A percentile compares a stretch with the other conserved stretches of the same genome.
Conservation (phyloP, 2,797 vertebrate genomes). For the Neosilurus hyrtlii region DNA sequence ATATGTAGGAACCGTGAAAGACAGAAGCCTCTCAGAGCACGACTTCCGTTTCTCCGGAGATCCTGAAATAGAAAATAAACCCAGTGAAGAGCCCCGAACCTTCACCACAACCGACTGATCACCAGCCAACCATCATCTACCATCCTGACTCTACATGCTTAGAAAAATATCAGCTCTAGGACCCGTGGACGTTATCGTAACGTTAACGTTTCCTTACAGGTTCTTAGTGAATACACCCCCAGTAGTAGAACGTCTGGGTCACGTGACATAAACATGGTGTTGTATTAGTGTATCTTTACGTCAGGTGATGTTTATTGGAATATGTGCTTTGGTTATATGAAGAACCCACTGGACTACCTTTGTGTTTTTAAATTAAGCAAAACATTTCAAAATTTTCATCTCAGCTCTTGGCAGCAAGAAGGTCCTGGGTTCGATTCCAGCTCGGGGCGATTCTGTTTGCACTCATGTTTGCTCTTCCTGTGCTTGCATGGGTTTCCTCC, state of each 20-base stretch:
- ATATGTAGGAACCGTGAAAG: background rate
- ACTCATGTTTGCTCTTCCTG: no score
- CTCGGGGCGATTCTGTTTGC: no score
- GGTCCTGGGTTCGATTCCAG: no score
- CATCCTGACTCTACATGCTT: background rate
- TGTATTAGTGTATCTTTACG: background rate
- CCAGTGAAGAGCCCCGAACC: background rate
- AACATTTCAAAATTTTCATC: no score
- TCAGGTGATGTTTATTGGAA: background rate
- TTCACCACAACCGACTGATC: background rate
- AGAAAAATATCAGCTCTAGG: background rate
- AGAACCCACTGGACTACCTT: no score
- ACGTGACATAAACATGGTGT: background rate
- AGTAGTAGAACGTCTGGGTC: background rate
- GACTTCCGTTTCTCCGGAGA: background rate
- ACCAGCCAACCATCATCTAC: background rate
- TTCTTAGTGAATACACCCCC: background rate
- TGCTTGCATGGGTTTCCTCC: no score
- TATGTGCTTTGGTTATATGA: background rate
- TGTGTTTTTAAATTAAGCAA: no score
- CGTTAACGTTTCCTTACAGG: background rate
- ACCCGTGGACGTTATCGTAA: background rate
- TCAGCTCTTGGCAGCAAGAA: no score
- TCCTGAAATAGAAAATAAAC: slow-evolving; percentile 5
- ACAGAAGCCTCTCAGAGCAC: background rate